These are phyloP conservation scores for Oxycera nigricornis DNA, from an alignment of 2,888 invertebrate genomes.

Conservation along the genomic window DNA sequence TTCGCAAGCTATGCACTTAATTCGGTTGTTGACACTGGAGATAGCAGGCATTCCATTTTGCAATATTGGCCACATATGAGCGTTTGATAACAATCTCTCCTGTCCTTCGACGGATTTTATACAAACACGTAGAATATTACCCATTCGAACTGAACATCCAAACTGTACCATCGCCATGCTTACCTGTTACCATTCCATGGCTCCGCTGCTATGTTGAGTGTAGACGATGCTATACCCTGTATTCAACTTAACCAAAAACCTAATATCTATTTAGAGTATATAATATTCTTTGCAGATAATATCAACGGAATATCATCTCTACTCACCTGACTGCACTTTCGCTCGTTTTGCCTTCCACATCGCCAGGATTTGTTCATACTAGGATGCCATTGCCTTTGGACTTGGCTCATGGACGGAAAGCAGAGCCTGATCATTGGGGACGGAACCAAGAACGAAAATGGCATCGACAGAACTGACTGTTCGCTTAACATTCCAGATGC, in stretches of 20 bases:
- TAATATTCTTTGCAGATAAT: slow-evolving; percentile 45
- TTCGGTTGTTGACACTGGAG: not conserved
- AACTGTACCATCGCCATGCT: not conserved
- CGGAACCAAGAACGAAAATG: not conserved
- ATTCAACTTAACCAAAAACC: slow-evolving; percentile 40
- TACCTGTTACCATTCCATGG: not conserved
- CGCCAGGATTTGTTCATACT: not conserved
- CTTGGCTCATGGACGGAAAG: not conserved
- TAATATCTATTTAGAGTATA: slow-evolving; percentile 40
- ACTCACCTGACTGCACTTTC: slow-evolving; percentile 39
- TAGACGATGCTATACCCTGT: not conserved
- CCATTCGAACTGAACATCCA: not conserved
- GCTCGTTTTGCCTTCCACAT: slow-evolving; percentile 7
- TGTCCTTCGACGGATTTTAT: slow-evolving; percentile 8
- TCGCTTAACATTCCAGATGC: slow-evolving; percentile 49
- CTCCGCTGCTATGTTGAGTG: not conserved
- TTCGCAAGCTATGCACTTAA: slow-evolving; percentile 4
- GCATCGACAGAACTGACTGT: slow-evolving; percentile 6
- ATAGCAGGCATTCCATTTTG: not conserved
- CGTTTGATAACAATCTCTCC: slow-evolving; percentile 37
- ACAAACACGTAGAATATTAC: slow-evolving; percentile 22
- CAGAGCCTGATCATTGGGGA: not conserved
- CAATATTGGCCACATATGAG: slow-evolving; percentile 36
- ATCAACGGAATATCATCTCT: slow-evolving; percentile 42
- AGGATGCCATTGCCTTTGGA: not conserved